Evolutionary conservation across 2,797 vertebrate genomes (phyloP), one percentile per base, ranked within the genome.

Genomic region (Podarcis lilfordi): DNA sequence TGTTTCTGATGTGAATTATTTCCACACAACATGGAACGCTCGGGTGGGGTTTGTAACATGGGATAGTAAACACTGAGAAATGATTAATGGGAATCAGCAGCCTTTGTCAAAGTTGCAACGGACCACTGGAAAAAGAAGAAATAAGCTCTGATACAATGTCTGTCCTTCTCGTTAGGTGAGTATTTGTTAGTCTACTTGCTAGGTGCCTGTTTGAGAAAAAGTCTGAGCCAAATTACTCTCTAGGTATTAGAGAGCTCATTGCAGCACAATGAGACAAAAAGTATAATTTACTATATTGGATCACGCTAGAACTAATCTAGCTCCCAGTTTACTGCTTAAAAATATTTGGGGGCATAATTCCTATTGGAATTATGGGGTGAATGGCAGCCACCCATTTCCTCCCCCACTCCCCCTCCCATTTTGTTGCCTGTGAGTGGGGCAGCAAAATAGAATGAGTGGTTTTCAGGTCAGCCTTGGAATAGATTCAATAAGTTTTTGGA

Each of bases 111-210:
- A 86, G 92, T 91, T 92, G 79, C 43, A 87, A 8, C 74, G 80
- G 78, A 59, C 72, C 88, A 9, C 72, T 89, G 71, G 91, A 81
- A 15, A 81, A 88, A 85, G 72, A 91, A 83, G 45, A 19, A 85
- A 89, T 93, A 78, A 80, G 37, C 68, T 86, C 17, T 21, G 19
- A 21, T 61, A 61, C 61, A 64, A 64, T 23, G 21, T 64, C 61
- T 7, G 77, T 35, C 81, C 55, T 25, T 88, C 55, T 82, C 78
- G 50, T 86, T 93, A 32, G 32, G 89, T 68, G 21, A 76, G 55
- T 75, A n/a, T 85, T 75, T 90, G 86, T 76, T 40, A 87, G 75
- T 29, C 89, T 91, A 23, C 79, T 32, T 84, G 19, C 78, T 89
- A 84, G 76, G 55, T 0, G 0, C 84, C 76, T 92, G 13, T 61